phyloP scores from a whole-genome alignment of 2,113 vertebrate species.

The Lophura nycthemera region DNA sequence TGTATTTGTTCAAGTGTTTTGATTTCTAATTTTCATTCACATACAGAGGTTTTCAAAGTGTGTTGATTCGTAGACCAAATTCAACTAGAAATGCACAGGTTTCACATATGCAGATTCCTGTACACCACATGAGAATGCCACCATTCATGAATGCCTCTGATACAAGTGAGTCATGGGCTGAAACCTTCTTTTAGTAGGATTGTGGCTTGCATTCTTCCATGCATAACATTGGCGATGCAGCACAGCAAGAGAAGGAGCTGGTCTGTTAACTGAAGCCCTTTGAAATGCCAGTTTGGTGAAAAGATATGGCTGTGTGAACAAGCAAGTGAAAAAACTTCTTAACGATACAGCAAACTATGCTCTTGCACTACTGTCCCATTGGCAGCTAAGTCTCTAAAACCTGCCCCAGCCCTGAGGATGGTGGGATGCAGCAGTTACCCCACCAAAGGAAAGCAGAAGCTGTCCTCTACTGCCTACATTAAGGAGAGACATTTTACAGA shows the following conservation, averaged over 20 bases:
- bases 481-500: neutral
- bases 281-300: neutral
- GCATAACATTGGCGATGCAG: neutral
- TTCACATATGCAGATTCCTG: neutral
- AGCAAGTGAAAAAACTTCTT: neutral
- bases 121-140: neutral
- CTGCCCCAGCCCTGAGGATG: neutral
- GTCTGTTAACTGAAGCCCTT: neutral
- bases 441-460: neutral
- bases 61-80: neutral
- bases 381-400: neutral
- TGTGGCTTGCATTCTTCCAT: neutral
- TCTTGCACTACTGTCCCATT: accelerated
- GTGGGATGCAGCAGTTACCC: neutral
- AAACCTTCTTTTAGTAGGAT: neutral
- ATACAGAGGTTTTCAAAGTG: neutral
- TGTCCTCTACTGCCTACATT: neutral
- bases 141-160: constrained; percentile 3
- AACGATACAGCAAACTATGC: accelerated
- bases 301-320: neutral
- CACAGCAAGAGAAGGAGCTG: neutral
- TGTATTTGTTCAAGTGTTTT: neutral
- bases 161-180: neutral
- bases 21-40: neutral
- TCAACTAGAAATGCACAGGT: neutral